These are phyloP conservation scores for Rhingia campestris DNA, from an alignment of 2,888 invertebrate species.

Conservation along the genomic window DNA sequence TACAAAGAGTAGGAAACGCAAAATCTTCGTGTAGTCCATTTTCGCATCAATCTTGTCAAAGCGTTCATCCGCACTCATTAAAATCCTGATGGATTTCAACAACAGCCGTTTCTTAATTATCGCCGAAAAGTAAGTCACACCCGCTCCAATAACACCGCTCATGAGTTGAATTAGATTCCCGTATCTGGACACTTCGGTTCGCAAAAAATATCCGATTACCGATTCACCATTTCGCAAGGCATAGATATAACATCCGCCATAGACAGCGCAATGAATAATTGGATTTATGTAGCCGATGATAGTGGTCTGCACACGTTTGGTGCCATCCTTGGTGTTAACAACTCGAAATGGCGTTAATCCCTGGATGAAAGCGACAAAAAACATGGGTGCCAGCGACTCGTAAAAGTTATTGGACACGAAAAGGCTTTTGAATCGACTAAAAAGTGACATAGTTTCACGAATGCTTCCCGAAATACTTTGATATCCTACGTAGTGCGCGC, in stretches of 20 bases:
- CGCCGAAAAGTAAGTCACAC: conserved; percentile 55
- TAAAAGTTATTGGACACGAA: conserved; percentile 64
- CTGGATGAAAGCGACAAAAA: conserved; percentile 59
- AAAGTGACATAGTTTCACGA: conserved; percentile 40
- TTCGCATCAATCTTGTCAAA: conserved; percentile 52
- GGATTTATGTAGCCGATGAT: conserved; percentile 61
- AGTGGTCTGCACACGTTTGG: conserved; percentile 44
- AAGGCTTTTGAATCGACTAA: conserved; percentile 41
- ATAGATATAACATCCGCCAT: conserved; percentile 54
- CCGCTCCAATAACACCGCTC: conserved; percentile 48
- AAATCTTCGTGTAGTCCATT: conserved; percentile 65
- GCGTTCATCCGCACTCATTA: conserved; percentile 27
- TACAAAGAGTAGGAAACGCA: conserved; percentile 33
- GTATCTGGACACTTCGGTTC: conserved; percentile 64
- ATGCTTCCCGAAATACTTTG: too few species aligned
- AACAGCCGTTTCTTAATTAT: conserved; percentile 51
- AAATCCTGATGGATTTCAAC: conserved; percentile 47
- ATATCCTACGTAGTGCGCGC: too few species aligned
- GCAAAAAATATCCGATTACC: conserved; percentile 73
- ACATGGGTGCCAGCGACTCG: conserved; percentile 71
- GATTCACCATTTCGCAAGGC: conserved; percentile 64
- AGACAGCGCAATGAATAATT: conserved; percentile 24
- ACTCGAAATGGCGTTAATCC: conserved; percentile 73
- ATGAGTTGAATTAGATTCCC: conserved; percentile 59
- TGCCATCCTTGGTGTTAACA: conserved; percentile 44